Evolutionary conservation across 2,888 invertebrate genomes (phyloP).

Genomic region (Drosophila helvetica): DNA sequence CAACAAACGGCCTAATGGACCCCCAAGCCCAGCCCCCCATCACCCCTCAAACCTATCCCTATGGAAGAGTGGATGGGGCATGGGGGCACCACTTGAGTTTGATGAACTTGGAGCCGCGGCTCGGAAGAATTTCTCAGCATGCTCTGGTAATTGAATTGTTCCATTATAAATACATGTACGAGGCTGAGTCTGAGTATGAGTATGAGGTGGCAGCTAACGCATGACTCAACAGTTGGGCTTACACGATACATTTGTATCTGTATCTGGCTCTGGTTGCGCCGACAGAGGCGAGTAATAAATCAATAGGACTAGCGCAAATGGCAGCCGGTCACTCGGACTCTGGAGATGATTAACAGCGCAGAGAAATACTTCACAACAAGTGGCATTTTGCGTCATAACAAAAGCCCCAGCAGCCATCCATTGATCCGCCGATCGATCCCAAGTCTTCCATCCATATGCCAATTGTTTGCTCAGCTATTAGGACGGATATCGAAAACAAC

Average conservation of each 20-base stretch:
- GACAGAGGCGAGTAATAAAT: slow-evolving; percentile 63
- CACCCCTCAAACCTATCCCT: background rate
- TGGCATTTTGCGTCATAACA: slow-evolving; percentile 73
- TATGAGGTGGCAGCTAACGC: slow-evolving; percentile 18
- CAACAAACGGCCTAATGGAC: slow-evolving; percentile 58
- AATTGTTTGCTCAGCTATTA: slow-evolving; percentile 45
- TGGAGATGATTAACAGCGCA: slow-evolving; percentile 9
- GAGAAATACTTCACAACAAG: slow-evolving; percentile 66
- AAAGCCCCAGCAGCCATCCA: slow-evolving; percentile 25
- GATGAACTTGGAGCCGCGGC: slow-evolving; percentile 62
- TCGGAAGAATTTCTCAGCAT: slow-evolving; percentile 54
- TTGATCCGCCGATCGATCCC: slow-evolving; percentile 11
- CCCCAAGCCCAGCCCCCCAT: background rate
- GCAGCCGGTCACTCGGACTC: slow-evolving; percentile 19
- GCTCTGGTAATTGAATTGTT: slow-evolving; percentile 73
- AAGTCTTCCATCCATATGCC: slow-evolving; percentile 34
- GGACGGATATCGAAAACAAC: slow-evolving; percentile 37
- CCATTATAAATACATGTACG: slow-evolving; percentile 55
- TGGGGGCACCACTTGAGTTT: slow-evolving; percentile 56
- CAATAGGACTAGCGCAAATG: slow-evolving; percentile 55
- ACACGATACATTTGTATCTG: slow-evolving; percentile 60
- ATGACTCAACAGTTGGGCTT: slow-evolving; percentile 68
- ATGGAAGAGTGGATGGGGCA: background rate
- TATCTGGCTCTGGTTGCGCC: slow-evolving; percentile 7
- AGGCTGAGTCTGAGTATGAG: slow-evolving; percentile 13